phyloP scores from a whole-genome alignment of 2,797 vertebrate genomes.

The Manis javanica region DNA sequence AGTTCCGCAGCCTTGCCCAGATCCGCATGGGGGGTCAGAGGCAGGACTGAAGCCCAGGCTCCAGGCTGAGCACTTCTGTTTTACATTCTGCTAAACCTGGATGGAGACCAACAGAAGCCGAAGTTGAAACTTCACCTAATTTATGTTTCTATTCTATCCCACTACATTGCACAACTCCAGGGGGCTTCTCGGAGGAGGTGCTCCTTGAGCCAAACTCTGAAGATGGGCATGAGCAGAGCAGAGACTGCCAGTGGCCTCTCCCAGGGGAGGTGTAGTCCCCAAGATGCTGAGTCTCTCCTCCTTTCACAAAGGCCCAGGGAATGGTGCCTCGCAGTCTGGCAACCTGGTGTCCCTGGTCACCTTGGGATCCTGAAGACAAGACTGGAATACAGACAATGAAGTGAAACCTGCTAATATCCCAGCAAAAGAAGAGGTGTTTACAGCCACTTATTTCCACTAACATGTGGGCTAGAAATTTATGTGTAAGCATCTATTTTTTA shows the following conservation, averaged over 20 bases:
- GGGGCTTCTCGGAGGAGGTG: background rate
- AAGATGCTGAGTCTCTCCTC: background rate
- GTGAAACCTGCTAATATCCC: background rate
- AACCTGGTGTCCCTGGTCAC: background rate
- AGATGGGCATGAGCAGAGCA: background rate
- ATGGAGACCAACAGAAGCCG: background rate
- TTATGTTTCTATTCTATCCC: background rate
- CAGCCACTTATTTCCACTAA: background rate
- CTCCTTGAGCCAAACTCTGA: background rate
- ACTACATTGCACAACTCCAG: fast-evolving
- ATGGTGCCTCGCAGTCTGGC: background rate
- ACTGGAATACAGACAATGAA: background rate
- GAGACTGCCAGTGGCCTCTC: background rate
- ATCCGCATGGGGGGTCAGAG: background rate
- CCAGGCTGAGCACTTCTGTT: background rate
- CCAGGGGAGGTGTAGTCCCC: too few species aligned
- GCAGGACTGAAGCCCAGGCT: background rate
- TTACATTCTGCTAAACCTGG: background rate
- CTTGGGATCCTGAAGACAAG: background rate
- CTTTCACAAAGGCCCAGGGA: background rate
- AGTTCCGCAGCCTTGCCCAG: too few species aligned
- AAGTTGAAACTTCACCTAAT: background rate
- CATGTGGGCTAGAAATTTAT: slow-evolving; percentile 2
- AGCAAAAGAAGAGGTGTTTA: background rate
- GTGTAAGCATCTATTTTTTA: background rate